Conservation (phyloP, 2,797 vertebrate species). For the Antrozous pallidus region DNA sequence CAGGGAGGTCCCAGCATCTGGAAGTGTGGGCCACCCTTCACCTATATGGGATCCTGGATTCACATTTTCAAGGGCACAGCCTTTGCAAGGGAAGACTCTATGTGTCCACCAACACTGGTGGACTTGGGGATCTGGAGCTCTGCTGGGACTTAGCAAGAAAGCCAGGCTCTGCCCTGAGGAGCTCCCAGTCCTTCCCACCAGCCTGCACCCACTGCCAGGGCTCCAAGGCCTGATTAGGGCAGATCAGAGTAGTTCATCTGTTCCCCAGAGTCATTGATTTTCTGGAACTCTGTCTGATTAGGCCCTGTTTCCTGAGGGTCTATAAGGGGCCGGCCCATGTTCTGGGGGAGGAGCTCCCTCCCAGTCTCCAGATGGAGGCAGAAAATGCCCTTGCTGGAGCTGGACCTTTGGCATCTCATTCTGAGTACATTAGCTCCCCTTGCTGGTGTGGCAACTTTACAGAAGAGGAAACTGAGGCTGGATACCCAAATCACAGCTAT, state of each 20-base stretch:
- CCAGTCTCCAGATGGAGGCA: neutral
- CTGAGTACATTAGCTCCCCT: neutral
- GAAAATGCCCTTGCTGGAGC: neutral
- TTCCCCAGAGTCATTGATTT: neutral
- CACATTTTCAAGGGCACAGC: neutral
- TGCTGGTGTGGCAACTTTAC: neutral
- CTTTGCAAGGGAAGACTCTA: neutral
- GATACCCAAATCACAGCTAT: neutral
- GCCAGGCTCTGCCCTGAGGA: neutral
- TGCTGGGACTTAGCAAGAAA: neutral
- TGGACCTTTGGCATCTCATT: neutral
- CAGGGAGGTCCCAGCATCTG: neutral
- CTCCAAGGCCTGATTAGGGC: neutral
- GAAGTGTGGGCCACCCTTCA: neutral
- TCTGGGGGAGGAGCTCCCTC: neutral
- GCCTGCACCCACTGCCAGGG: neutral
- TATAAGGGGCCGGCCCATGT: neutral
- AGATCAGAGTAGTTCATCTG: neutral
- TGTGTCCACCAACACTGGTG: neutral
- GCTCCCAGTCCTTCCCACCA: neutral
- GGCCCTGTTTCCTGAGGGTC: neutral
- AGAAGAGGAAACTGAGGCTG: neutral
- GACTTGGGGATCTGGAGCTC: neutral
- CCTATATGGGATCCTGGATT: neutral
- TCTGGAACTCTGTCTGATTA: neutral